phyloP scores from a whole-genome alignment of 1,140 invertebrate species.

The Papilio helenus region DNA sequence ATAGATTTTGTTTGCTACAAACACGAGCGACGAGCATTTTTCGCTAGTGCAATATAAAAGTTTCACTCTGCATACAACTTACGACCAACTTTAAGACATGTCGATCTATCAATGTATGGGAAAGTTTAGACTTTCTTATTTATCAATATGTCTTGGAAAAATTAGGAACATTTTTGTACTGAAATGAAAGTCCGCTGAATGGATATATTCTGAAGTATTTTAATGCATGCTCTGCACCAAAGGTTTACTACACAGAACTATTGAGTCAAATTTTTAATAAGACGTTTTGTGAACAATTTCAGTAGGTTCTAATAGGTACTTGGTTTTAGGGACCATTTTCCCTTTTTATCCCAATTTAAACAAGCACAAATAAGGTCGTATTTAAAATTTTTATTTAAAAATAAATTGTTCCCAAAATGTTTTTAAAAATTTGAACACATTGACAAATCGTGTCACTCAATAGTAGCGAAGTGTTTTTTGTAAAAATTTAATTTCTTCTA shows the following conservation, averaged over 20 bases:
- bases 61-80: constrained; percentile 12
- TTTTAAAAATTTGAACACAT: background rate
- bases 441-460: background rate
- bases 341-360: too few relatives aligned
- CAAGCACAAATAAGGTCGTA: too few relatives aligned
- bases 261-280: too few relatives aligned
- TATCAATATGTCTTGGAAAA: background rate
- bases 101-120: background rate
- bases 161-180: background rate
- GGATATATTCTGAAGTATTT: background rate
- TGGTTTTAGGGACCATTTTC: too few relatives aligned
- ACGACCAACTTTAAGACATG: background rate
- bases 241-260: too few relatives aligned
- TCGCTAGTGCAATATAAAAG: constrained; percentile 7
- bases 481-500: background rate
- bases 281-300: too few relatives aligned
- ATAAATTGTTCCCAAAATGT: background rate
- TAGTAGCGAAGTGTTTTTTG: background rate
- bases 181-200: background rate
- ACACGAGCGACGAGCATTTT: background rate
- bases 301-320: too few relatives aligned
- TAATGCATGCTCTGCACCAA: background rate
- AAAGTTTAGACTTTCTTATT: constrained; percentile 7
- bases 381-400: background rate
- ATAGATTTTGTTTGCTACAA: background rate